Evolutionary conservation across 2,888 invertebrate species (phyloP).

Genomic region (Chaitophorus viminalis): DNA sequence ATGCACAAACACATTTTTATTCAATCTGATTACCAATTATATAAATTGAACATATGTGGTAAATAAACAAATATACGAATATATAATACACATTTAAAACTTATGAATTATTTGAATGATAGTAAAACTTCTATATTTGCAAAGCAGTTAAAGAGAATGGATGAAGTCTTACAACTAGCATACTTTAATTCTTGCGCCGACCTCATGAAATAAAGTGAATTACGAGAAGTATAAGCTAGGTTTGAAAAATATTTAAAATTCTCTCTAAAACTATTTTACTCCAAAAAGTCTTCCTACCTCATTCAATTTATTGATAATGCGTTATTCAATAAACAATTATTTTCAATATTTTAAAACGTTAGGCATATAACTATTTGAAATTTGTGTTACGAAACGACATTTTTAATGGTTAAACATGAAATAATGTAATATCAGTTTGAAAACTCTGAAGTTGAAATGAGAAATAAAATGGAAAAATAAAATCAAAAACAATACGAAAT

Average conservation of each 20-base stretch:
- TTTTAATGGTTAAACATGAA: background rate
- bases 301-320: background rate
- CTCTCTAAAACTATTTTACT: background rate
- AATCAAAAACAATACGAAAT: background rate
- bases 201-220: conserved; percentile 18
- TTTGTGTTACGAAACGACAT: background rate
- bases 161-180: background rate
- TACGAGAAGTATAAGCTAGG: background rate
- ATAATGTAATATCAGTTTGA: background rate
- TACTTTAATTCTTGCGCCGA: background rate
- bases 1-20: no score
- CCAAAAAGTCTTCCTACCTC: background rate
- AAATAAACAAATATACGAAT: background rate
- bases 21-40: no score
- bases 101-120: background rate
- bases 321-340: background rate
- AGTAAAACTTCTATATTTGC: background rate
- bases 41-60: no score
- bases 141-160: background rate
- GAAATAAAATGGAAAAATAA: background rate
- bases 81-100: background rate
- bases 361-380: background rate
- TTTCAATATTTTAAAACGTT: conserved; percentile 11
- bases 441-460: background rate
- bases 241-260: conserved; percentile 8